Base-by-base conservation (phyloP, 1,140 invertebrate species). In the Lordiphosa mommai region DNA sequence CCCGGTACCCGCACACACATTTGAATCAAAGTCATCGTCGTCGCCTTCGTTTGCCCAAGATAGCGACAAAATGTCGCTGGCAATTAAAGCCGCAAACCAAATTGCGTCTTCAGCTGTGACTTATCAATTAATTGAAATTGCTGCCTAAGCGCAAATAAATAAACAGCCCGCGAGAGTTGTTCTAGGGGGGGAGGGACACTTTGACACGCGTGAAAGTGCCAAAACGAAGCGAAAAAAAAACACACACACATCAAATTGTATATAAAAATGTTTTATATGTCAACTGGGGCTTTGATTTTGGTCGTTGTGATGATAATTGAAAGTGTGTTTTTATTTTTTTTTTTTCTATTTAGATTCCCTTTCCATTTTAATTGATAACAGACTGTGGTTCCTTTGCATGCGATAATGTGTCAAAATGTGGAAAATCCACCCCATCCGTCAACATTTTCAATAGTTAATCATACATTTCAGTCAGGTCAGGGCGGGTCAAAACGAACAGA, bases 101-200 rank as follows among this genome's bases (percentile, higher is more conserved):
- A 76, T 69, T 69, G 77, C 77, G 72, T 77, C 8, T 41, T 52
- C 58, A 63, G 57, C 43, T 49, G 14, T 61, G 66, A 84, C 77
- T 77, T 82, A 82, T 82, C 77, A 82, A 82, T 82, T 82, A 82
- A 82, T 84, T 84, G 77, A 77, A 77, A 80, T 80, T 82, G 76
- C 76, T 58, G 76, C 49, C 69, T 61, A 80, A 80, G 76, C 74
- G 74, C 74, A 80, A 80, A 80, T 80, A 80, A 80, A 80, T 80
- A 82, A 80, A 80, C 30, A 10, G 30, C 32, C 9, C 12, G 32
- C 6, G 1, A 13, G 27, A 7, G 34, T 13, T 20, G 17, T 20
- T 36, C 47, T 49, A 36, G 30, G 33, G 44, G 44, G 4, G 41
- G 33, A 20, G 41, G 48, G 47, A 64, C 61, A 64, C 61, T 57